These are phyloP conservation scores for Drosophila incognita DNA, from an alignment of 2,888 invertebrate genomes.

Conservation along the genomic window DNA sequence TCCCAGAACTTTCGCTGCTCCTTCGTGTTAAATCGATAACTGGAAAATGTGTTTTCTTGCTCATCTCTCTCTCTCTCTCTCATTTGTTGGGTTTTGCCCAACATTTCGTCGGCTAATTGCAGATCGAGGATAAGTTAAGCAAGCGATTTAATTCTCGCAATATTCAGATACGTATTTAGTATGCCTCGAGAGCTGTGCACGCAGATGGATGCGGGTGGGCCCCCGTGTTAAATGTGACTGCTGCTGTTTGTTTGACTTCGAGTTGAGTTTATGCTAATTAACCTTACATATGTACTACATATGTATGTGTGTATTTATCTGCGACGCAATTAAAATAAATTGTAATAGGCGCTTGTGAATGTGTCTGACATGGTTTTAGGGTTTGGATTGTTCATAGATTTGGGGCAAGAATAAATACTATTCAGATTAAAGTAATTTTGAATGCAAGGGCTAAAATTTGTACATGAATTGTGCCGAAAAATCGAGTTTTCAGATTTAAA, in stretches of 20 bases:
- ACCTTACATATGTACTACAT: conserved; percentile 14
- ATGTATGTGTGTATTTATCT: conserved; percentile 1
- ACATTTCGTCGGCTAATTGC: conserved; percentile 44
- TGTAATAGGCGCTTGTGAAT: conserved; percentile 9
- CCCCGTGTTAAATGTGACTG: conserved; percentile 20
- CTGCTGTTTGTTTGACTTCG: conserved; percentile 29
- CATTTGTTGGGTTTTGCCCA: conserved; percentile 8
- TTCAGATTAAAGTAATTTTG: background rate
- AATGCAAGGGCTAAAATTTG: background rate
- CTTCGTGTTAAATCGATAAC: conserved; percentile 71
- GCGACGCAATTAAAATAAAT: conserved; percentile 48
- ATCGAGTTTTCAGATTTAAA: background rate
- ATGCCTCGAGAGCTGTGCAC: background rate
- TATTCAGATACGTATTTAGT: conserved; percentile 3
- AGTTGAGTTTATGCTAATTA: conserved; percentile 56
- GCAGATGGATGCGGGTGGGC: conserved; percentile 14
- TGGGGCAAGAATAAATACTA: background rate
- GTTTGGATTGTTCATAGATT: background rate
- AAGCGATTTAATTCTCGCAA: conserved; percentile 38
- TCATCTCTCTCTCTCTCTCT: background rate
- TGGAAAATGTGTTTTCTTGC: conserved; percentile 26
- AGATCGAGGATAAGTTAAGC: conserved; percentile 59
- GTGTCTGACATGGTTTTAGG: conserved; percentile 12
- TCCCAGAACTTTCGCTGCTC: conserved; percentile 50
- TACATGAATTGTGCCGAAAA: background rate